phyloP scores from a whole-genome alignment of 2,888 invertebrate species.

The Drosophila vallismaia region DNA sequence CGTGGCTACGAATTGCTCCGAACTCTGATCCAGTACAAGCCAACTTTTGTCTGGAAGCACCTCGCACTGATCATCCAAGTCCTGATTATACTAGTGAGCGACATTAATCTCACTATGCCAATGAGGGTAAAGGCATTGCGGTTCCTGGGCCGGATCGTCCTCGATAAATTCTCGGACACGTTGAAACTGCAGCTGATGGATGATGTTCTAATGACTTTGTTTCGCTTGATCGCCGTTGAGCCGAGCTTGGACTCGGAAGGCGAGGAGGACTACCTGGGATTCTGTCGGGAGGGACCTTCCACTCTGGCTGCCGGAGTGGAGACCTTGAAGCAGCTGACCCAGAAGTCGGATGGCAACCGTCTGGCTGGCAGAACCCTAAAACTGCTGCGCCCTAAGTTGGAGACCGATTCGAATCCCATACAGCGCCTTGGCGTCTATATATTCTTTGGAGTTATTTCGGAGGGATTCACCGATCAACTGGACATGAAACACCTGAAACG shows the following conservation, averaged over 20 bases:
- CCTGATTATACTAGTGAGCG: neutral
- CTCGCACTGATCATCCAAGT: neutral
- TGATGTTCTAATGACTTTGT: neutral
- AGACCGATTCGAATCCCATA: neutral
- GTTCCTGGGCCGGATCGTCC: neutral
- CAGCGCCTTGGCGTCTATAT: neutral
- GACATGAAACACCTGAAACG: neutral
- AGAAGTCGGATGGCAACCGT: neutral
- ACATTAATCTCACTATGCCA: neutral
- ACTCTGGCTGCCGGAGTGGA: neutral
- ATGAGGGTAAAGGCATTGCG: neutral
- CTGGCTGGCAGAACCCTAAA: neutral
- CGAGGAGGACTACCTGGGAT: neutral
- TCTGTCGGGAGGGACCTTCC: neutral
- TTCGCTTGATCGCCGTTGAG: neutral
- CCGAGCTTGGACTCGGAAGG: neutral
- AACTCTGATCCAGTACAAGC: constrained; percentile 14
- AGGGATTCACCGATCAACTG: neutral
- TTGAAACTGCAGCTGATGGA: neutral
- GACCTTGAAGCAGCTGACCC: neutral
- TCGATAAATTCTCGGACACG: neutral
- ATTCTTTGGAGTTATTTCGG: neutral
- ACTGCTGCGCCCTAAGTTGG: neutral
- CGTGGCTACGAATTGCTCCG: constrained; percentile 12
- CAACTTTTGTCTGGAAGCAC: constrained; percentile 9